Evolutionary conservation across 2,797 vertebrate species (phyloP), one percentile per base, ranked within the genome.

Genomic region (Pangasius mekongensis): DNA sequence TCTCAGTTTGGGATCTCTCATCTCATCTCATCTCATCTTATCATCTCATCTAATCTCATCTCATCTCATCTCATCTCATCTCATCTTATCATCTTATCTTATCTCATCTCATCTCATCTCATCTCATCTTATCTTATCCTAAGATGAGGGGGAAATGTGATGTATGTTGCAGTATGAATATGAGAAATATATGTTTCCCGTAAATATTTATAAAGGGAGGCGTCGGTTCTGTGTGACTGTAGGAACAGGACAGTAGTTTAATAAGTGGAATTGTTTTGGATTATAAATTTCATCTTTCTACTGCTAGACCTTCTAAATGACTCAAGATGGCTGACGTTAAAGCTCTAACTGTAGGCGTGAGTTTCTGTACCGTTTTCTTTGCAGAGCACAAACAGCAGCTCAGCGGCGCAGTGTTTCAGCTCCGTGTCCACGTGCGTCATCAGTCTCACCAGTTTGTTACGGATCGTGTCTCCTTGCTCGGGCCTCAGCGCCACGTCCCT

Each of bases 341-440:
- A 22, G 36, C 56, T 60, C 47, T 24, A 33, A 18, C 69, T 39
- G 27, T 16, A 9, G 2, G 54, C 7, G 81, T 33, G 33, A 5
- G 30, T 69, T 69, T 43, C 47, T n/a, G 74, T 91, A 95, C 94
- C 94, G 5, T 94, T 95, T 92, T 97, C 96, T 90, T 97, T 97
- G 94, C 97, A 97, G 90, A 97, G 96, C 83, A 97, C 96, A 89
- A 97, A 97, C 36, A 97, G 95, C 87, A 97, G 95, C 89, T 97
- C 96, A 0, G 97, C 97, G 0, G 97, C 96, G 16, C 96, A 97
- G 90, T 97, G 95, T 91, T 97, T 97, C 49, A 97, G 89, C 62
- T 97, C 96, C 0, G 97, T 97, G 91, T 97, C 96, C 89, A 97
- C 91, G 78, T 97, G 95, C 74, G 96, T 97, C 96, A 97, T 97